Base-by-base conservation (phyloP, 2,797 vertebrate species). In the Brachymystax lenok region DNA sequence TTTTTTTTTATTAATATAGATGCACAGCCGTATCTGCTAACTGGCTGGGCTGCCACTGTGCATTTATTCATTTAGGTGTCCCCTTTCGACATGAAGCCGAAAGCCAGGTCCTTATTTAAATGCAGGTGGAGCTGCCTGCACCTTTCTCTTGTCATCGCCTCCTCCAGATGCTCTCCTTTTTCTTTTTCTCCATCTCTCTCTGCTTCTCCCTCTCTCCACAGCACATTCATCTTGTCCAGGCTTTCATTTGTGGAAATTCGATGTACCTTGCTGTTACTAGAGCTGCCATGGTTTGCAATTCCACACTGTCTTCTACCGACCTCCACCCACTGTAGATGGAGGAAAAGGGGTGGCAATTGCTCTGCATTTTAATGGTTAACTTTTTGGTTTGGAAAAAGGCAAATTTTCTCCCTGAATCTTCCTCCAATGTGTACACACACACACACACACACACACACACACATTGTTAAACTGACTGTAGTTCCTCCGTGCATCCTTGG, bases 221-320 rank as follows among this genome's bases (percentile, higher is more conserved):
- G 66, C 76, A 40, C 59, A 84, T 85, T 82, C 21, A 28, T 56
- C 59, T 66, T 30, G 27, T 21, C 21, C 19, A 17, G 33, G 40
- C 59, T 79, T 82, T 80, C 73, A 71, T 79, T 79, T 80, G 78
- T 78, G 77, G 77, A 83, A 79, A 86, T 83, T 76, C 73, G 72
- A 82, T 83, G 83, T 87, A 86, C 78, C 78, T 79, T 74, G 73
- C 74, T 63, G 77, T 88, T 76, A 78, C 67, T 81, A 85, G 85
- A 88, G 82, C 83, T 79, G 83, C 40, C 40, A 46, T 83, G 82
- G 76, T 86, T 89, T 88, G 82, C 74, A 85, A 79, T 88, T 85
- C 35, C 79, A 75, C 2, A 46, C 40, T 12, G 10, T 12, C 40
- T 46, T 46, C 10, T 46, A 13, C 40, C 2, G 10, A 46, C 40